Percentiles rank a stretch among this genome's conserved stretches.
Evolutionary conservation across 2,888 invertebrate genomes (phyloP).

Genomic region (Drosophila kanekoi): DNA sequence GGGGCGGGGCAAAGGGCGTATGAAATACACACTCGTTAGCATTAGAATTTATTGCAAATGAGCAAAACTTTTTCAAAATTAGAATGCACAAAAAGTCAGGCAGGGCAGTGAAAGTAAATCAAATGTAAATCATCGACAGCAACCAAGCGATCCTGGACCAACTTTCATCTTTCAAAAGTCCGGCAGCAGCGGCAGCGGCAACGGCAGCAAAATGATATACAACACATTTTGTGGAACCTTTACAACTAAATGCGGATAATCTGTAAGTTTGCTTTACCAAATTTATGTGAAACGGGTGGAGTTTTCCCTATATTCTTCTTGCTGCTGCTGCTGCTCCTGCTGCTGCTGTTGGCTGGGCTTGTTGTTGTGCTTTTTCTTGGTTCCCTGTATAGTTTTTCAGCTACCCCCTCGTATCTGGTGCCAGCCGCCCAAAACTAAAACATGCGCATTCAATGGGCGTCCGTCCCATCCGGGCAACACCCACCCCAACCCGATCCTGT

Average conservation of each 20-base stretch:
- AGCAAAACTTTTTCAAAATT: conserved; percentile 42
- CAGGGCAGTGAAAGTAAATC: conserved; percentile 69
- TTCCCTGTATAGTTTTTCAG: conserved; percentile 72
- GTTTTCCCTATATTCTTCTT: conserved; percentile 54
- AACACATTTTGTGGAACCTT: conserved; percentile 81
- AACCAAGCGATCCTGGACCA: conserved; percentile 53
- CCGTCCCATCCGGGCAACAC: conserved; percentile 49
- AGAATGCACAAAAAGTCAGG: conserved; percentile 22
- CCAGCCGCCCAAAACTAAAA: conserved; percentile 70
- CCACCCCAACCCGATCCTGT: conserved; percentile 24
- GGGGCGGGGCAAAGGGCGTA: conserved; percentile 14
- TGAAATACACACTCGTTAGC: conserved; percentile 20
- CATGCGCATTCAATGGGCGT: conserved; percentile 77
- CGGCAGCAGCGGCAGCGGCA: conserved; percentile 20
- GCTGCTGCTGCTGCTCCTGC: conserved; percentile 24
- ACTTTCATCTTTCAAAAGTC: conserved; percentile 70
- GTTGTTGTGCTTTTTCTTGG: conserved; percentile 76
- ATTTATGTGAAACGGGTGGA: conserved; percentile 81
- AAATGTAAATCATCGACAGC: conserved; percentile 81
- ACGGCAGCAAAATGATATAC: conserved; percentile 75
- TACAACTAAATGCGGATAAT: conserved; percentile 84
- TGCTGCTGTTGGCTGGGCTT: conserved; percentile 44
- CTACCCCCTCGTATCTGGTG: conserved; percentile 52
- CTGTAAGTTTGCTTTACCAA: conserved; percentile 81
- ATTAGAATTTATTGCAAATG: conserved; percentile 78